Evolutionary conservation across 37 sponge, comb jelly and placozoan species (phyloP).

Genomic region (Chondrosia reniformis): DNA sequence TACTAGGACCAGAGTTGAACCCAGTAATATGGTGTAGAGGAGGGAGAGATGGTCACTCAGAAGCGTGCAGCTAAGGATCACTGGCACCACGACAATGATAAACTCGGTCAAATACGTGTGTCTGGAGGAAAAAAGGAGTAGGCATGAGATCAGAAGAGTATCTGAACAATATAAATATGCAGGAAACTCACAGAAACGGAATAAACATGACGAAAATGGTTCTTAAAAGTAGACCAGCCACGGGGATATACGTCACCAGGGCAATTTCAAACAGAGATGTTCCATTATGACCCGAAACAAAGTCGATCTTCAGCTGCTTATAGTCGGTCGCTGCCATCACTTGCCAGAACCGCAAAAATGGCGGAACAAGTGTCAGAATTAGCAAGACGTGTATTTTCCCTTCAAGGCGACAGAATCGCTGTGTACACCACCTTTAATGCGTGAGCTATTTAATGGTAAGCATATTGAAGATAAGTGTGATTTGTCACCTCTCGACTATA

Average conservation of each 20-base stretch:
- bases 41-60: constrained; percentile 33
- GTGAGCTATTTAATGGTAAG: background rate
- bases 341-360: background rate
- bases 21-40: background rate
- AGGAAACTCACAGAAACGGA: constrained; percentile 2
- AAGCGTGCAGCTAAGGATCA: constrained; percentile 66
- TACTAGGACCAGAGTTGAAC: background rate
- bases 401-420: constrained; percentile 57
- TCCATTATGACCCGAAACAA: constrained; percentile 60
- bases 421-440: constrained; percentile 24
- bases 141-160: background rate
- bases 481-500: background rate
- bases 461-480: background rate
- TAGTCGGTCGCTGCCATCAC: background rate
- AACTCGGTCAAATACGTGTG: constrained; percentile 17
- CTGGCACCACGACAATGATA: constrained; percentile 21
- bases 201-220: constrained; percentile 2
- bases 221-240: constrained; percentile 29
- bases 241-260: constrained; percentile 14
- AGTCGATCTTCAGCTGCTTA: constrained; percentile 56
- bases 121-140: constrained; percentile 31
- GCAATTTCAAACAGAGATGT: constrained; percentile 59
- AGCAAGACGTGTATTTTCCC: constrained; percentile 45
- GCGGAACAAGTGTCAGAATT: constrained; percentile 4
- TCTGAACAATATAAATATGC: too few species aligned